Evolutionary conservation across 1,140 invertebrate genomes (phyloP).

Genomic region (Teleogryllus occipitalis): DNA sequence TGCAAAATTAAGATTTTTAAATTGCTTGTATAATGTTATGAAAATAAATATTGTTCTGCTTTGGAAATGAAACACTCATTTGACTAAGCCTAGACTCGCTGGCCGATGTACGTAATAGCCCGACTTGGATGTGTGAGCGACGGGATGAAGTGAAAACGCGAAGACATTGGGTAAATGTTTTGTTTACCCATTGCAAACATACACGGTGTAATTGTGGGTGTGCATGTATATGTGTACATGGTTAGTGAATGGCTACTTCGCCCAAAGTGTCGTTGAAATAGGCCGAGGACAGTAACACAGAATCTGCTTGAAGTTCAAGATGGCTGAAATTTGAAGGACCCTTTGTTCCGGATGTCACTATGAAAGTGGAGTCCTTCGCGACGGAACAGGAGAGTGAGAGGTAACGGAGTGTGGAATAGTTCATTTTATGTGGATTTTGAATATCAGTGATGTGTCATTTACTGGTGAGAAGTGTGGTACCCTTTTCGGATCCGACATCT

Average conservation of each 20-base stretch:
- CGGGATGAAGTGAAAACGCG: constrained; percentile 23
- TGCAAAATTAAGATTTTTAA: not conserved
- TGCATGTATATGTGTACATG: constrained; percentile 22
- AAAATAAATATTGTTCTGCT: not conserved
- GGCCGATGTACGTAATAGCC: constrained; percentile 22
- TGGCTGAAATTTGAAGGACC: constrained; percentile 25
- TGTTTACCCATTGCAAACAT: constrained; percentile 24
- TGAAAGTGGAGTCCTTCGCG: constrained; percentile 23
- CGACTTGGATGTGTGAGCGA: constrained; percentile 15
- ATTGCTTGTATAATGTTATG: not conserved
- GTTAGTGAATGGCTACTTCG: constrained; percentile 10
- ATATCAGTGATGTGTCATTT: not conserved
- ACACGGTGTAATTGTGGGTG: constrained; percentile 8
- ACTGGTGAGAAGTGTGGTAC: no score
- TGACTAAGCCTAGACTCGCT: not conserved
- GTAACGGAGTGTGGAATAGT: constrained; percentile 16
- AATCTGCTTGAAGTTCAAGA: constrained; percentile 22
- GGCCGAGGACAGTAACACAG: constrained; percentile 19
- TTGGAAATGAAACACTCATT: not conserved
- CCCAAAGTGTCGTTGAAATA: constrained; percentile 15
- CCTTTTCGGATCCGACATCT: constrained; percentile 10
- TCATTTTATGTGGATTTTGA: not conserved
- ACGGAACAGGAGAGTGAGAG: constrained; percentile 23
- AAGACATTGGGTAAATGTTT: constrained; percentile 23
- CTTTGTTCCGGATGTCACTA: constrained; percentile 26